A percentile compares a stretch with the other conserved stretches of the same genome.
phyloP scores from a whole-genome alignment of 2,797 vertebrate species.

The Falco concolor region DNA sequence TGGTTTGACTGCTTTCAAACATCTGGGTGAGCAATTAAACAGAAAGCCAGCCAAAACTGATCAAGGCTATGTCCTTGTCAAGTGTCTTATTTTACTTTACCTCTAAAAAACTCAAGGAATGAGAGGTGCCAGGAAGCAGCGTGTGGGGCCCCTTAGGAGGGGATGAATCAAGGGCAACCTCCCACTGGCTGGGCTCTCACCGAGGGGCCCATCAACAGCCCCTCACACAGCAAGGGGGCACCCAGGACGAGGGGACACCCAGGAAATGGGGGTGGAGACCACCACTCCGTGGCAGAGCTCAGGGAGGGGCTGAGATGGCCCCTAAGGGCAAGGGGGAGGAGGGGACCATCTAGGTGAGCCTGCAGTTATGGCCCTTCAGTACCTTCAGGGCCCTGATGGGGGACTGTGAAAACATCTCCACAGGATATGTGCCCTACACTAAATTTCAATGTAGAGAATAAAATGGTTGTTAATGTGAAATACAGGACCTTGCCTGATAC shows the following conservation, averaged over 20 bases:
- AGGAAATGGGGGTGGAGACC: not conserved
- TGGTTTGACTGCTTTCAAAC: not conserved
- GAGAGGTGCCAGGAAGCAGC: not conserved
- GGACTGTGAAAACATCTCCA: not conserved
- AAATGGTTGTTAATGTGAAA: not conserved
- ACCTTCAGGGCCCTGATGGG: not conserved
- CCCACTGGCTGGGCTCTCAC: not conserved
- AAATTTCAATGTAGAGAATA: not conserved
- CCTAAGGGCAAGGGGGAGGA: rapidly evolving
- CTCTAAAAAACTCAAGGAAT: not conserved
- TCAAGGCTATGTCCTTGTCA: not conserved
- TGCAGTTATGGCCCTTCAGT: not conserved
- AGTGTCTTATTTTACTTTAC: not conserved
- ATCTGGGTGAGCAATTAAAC: not conserved
- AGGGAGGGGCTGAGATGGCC: not conserved
- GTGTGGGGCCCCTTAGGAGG: rapidly evolving
- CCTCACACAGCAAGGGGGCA: not conserved
- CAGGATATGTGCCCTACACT: not conserved
- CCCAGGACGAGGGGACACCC: not conserved
- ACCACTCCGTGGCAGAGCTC: not conserved
- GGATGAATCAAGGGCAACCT: not conserved
- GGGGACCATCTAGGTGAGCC: not conserved
- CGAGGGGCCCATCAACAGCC: not conserved
- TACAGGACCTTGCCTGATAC: not conserved
- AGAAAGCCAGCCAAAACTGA: not conserved